Conservation (phyloP, 1,140 invertebrate genomes). For the Drosophila virilis region DNA sequence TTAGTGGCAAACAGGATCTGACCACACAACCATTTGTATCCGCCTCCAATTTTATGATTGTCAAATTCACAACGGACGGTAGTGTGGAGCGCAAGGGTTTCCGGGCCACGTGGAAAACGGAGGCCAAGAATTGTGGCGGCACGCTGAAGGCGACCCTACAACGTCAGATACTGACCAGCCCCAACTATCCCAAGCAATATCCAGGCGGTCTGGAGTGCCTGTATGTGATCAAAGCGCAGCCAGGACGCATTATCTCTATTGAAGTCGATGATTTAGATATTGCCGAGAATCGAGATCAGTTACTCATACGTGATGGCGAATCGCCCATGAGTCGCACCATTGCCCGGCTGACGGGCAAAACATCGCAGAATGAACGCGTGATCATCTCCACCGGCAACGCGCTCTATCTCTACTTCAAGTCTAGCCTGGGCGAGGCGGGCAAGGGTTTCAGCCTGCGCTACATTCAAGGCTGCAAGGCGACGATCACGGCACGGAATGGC, state of each 20-base stretch:
- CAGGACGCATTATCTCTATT: constrained; percentile 93
- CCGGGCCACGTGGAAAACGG: constrained; percentile 96
- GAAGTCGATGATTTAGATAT: constrained; percentile 96
- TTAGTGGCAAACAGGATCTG: constrained; percentile 95
- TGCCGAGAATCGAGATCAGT: constrained; percentile 93
- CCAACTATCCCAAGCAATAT: constrained; percentile 96
- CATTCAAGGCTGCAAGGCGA: constrained; percentile 93
- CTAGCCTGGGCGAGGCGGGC: constrained; percentile 93
- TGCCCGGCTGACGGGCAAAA: constrained; percentile 91
- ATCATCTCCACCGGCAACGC: constrained; percentile 95
- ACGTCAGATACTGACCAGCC: constrained; percentile 93
- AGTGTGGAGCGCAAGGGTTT: constrained; percentile 97
- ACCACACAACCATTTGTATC: constrained; percentile 94
- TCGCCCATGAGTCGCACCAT: constrained; percentile 93
- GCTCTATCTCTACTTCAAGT: constrained; percentile 96
- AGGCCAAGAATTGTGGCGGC: constrained; percentile 95
- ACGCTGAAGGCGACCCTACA: constrained; percentile 92
- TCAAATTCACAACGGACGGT: constrained; percentile 97
- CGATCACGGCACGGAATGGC: constrained; percentile 91
- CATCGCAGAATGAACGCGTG: constrained; percentile 91
- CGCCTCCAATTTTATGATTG: constrained; percentile 98
- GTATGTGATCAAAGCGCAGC: constrained; percentile 95
- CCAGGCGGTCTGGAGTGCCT: constrained; percentile 97
- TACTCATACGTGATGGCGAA: constrained; percentile 95
- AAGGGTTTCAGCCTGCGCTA: constrained; percentile 96